Percentiles rank a stretch among this genome's conserved stretches.
Conservation (phyloP, 2,888 invertebrate genomes). For the Cheilosia pagana region DNA sequence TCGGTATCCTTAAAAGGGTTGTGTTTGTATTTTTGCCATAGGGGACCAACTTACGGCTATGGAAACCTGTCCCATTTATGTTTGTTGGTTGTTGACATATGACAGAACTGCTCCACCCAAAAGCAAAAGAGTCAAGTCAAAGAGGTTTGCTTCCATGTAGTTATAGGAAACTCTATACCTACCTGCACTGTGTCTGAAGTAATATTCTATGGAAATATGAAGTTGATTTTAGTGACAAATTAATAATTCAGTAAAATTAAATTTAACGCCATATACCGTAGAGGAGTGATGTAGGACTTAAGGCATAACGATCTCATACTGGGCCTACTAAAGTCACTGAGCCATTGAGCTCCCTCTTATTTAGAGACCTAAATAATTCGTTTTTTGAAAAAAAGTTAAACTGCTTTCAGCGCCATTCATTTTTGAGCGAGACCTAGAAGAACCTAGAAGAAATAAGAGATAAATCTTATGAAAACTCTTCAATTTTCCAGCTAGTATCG, state of each 20-base stretch:
- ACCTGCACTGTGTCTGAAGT: neutral
- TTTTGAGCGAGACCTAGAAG: no score
- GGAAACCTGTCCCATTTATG: conserved; percentile 63
- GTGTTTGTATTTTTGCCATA: conserved; percentile 12
- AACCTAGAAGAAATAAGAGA: no score
- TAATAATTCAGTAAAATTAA: neutral
- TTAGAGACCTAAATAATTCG: no score
- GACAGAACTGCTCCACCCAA: conserved; percentile 69
- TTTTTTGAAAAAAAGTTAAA: neutral
- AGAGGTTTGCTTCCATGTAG: conserved; percentile 9
- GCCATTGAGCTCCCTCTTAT: no score
- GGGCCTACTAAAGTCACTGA: no score
- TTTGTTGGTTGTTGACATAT: conserved; percentile 65
- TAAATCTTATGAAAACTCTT: no score
- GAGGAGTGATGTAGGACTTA: no score
- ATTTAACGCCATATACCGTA: no score
- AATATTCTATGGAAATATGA: neutral
- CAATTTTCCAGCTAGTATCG: no score
- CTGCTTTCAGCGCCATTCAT: neutral
- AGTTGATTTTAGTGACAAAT: no score
- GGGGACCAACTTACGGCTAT: conserved; percentile 6
- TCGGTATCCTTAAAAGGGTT: conserved; percentile 45
- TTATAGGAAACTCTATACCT: conserved; percentile 18
- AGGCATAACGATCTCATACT: no score
- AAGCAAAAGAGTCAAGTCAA: conserved; percentile 22